Evolutionary conservation across 1,140 invertebrate genomes (phyloP).

Genomic region (Drosophila nebulosa): DNA sequence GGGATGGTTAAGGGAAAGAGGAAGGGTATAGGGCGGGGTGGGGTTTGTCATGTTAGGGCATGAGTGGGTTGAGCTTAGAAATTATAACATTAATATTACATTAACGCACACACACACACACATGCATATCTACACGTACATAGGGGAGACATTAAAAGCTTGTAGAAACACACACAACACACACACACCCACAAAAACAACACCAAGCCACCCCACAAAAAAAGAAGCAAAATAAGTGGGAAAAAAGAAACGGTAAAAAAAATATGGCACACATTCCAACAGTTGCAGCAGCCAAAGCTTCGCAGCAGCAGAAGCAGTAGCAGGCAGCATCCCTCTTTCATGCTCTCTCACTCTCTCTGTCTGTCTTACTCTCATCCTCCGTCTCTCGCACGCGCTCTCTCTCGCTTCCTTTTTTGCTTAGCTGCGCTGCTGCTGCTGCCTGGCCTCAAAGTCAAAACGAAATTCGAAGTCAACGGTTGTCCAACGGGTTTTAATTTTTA

Average conservation of each 20-base stretch:
- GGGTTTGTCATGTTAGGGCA: constrained; percentile 1
- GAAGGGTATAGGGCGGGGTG: background rate
- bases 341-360: background rate
- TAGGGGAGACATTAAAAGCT: constrained; percentile 71
- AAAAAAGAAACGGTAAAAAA: constrained; percentile 2
- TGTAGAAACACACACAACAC: constrained; percentile 34
- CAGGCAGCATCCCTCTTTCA: constrained; percentile 48
- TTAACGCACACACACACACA: constrained; percentile 53
- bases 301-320: constrained; percentile 26
- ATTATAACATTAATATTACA: constrained; percentile 79
- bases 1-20: too few species aligned
- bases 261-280: constrained; percentile 75
- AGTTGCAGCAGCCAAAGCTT: constrained; percentile 58
- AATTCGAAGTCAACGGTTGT: constrained; percentile 80
- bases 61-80: constrained; percentile 31
- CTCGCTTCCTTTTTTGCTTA: constrained; percentile 1
- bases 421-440: constrained; percentile 28
- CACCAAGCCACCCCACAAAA: constrained; percentile 60
- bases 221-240: background rate
- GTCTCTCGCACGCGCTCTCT: constrained; percentile 9
- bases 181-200: constrained; percentile 46
- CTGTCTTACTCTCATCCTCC: constrained; percentile 6
- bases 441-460: constrained; percentile 71
- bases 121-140: constrained; percentile 41
- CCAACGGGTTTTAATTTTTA: constrained; percentile 50